Conservation (phyloP, 2,113 vertebrate species). For the Poecile atricapillus region DNA sequence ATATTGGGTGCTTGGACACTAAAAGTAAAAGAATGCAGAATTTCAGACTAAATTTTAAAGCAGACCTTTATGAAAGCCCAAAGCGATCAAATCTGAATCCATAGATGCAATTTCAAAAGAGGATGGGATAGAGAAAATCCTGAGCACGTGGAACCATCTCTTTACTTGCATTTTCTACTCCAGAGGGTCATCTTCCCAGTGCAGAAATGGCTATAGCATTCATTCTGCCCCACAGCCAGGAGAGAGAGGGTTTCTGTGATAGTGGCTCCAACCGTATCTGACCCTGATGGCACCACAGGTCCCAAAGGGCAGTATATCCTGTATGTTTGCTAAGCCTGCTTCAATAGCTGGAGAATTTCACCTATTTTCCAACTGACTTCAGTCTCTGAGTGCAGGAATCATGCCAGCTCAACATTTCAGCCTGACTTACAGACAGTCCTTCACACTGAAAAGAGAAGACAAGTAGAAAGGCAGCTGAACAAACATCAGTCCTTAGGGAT, state of each 20-base stretch:
- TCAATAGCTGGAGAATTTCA: neutral
- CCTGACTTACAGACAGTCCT: neutral
- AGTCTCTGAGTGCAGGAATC: neutral
- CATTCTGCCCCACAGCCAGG: neutral
- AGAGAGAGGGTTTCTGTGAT: neutral
- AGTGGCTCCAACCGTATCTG: neutral
- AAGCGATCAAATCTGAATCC: neutral
- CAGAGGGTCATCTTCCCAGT: neutral
- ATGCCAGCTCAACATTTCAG: neutral
- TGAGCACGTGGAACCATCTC: neutral
- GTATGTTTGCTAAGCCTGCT: neutral
- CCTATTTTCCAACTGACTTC: neutral
- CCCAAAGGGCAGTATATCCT: neutral
- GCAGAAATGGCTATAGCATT: neutral
- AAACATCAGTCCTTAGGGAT: neutral
- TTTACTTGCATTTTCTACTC: neutral
- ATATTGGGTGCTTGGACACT: neutral
- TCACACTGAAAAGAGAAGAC: neutral
- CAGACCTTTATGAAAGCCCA: neutral
- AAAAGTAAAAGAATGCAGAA: neutral
- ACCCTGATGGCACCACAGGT: rapidly evolving
- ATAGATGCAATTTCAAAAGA: neutral
- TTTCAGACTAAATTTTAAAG: neutral
- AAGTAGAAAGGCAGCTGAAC: constrained; percentile 18
- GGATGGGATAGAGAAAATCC: neutral